A percentile compares a stretch with the other conserved stretches of the same genome.
Evolutionary conservation across 2,888 invertebrate genomes (phyloP).

Genomic region (Nomada ferruginata): DNA sequence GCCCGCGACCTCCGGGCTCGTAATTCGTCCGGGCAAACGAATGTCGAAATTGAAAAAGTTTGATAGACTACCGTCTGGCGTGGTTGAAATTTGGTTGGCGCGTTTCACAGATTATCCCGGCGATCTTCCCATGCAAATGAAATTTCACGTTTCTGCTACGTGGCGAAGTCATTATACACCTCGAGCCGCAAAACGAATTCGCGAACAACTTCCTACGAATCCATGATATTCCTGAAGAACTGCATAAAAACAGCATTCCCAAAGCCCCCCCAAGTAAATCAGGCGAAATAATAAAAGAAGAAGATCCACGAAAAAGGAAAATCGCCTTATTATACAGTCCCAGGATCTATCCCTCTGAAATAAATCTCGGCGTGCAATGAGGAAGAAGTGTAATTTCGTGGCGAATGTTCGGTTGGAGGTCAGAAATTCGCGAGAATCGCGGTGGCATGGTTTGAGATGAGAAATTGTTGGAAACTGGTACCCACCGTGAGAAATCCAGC

Average conservation of each 20-base stretch:
- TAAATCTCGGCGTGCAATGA: background rate
- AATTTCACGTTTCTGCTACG: background rate
- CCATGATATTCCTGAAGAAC: background rate
- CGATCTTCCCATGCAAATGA: constrained; percentile 2
- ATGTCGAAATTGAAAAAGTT: constrained; percentile 19
- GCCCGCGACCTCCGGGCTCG: background rate
- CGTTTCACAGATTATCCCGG: background rate
- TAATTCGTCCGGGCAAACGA: background rate
- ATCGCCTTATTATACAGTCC: background rate
- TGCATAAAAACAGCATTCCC: background rate
- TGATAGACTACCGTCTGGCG: constrained; percentile 23
- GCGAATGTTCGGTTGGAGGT: background rate
- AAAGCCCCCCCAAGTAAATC: background rate
- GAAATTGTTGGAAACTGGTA: constrained; percentile 20
- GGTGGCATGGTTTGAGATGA: background rate
- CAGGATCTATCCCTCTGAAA: background rate
- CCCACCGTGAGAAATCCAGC: constrained; percentile 80
- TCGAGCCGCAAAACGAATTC: background rate
- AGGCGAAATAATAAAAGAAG: background rate
- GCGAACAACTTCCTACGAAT: background rate
- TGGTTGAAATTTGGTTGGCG: constrained; percentile 19
- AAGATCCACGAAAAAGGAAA: background rate
- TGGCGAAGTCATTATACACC: background rate
- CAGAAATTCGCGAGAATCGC: background rate
- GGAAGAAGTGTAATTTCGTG: background rate